These are phyloP conservation scores for Hypsibius dujardini DNA, from an alignment of 1,140 invertebrate genomes.

Conservation along the genomic window DNA sequence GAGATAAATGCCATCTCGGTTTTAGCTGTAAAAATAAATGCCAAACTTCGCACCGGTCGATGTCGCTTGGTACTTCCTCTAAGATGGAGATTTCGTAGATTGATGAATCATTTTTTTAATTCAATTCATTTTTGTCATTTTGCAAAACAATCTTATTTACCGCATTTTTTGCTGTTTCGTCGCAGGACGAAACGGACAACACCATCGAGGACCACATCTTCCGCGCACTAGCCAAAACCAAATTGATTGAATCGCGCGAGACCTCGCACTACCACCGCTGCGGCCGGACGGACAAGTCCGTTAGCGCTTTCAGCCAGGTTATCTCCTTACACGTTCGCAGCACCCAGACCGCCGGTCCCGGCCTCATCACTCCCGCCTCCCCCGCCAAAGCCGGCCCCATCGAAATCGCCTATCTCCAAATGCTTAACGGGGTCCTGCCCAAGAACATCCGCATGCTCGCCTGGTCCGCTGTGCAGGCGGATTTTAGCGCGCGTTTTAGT, in stretches of 20 bases:
- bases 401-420: conserved; percentile 68
- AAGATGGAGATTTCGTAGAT: too few species aligned
- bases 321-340: conserved; percentile 63
- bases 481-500: conserved; percentile 47
- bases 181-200: conserved; percentile 59
- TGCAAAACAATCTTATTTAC: too few species aligned
- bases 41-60: too few species aligned
- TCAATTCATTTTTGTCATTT: too few species aligned
- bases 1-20: too few species aligned
- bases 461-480: conserved; percentile 56
- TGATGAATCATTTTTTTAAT: too few species aligned
- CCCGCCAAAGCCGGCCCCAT: conserved; percentile 35
- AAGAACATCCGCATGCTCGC: conserved; percentile 62
- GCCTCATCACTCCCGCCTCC: conserved; percentile 33
- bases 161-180: too few species aligned
- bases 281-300: conserved; percentile 91
- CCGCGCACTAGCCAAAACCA: conserved; percentile 55
- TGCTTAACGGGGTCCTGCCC: conserved; percentile 76
- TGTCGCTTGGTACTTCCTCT: too few species aligned
- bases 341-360: conserved; percentile 36
- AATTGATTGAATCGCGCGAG: conserved; percentile 59
- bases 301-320: conserved; percentile 86
- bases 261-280: conserved; percentile 77
- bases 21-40: too few species aligned
- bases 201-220: conserved; percentile 76